These are phyloP conservation scores for Moxostoma hubbsi DNA, from an alignment of 2,797 vertebrate genomes.

Conservation along the genomic window DNA sequence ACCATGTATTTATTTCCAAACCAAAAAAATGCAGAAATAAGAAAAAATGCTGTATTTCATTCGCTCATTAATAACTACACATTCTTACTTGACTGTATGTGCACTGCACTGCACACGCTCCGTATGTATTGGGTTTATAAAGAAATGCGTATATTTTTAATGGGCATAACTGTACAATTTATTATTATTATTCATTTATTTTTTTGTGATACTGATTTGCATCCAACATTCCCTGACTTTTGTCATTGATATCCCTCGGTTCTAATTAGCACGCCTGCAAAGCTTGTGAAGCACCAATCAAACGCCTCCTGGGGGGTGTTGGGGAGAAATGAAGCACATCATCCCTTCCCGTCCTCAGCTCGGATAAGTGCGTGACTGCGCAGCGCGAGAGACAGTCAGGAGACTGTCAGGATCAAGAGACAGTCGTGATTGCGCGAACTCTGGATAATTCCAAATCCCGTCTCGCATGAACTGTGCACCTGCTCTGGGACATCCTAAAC, in stretches of 20 bases:
- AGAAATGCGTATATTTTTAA: no score
- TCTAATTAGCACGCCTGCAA: constrained; percentile 57
- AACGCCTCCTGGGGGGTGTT: constrained; percentile 53
- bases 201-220: not conserved
- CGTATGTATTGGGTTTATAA: no score
- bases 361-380: constrained; percentile 73
- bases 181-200: no score
- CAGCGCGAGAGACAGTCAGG: constrained; percentile 66
- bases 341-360: constrained; percentile 62
- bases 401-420: not conserved
- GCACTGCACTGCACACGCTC: no score
- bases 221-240: constrained; percentile 20
- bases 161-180: no score
- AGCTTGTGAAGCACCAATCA: constrained; percentile 55
- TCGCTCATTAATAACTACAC: no score
- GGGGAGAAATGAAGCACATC: constrained; percentile 63
- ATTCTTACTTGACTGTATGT: no score
- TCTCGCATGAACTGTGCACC: constrained; percentile 60
- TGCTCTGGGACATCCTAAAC: constrained; percentile 57
- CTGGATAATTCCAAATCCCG: constrained; percentile 42
- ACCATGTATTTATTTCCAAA: not conserved
- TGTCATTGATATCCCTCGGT: constrained; percentile 40
- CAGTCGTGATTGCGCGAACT: constrained; percentile 59
- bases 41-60: no score
- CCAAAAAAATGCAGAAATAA: not conserved